Evolutionary conservation across 2,113 vertebrate species (phyloP).

Genomic region (Recurvirostra avosetta): DNA sequence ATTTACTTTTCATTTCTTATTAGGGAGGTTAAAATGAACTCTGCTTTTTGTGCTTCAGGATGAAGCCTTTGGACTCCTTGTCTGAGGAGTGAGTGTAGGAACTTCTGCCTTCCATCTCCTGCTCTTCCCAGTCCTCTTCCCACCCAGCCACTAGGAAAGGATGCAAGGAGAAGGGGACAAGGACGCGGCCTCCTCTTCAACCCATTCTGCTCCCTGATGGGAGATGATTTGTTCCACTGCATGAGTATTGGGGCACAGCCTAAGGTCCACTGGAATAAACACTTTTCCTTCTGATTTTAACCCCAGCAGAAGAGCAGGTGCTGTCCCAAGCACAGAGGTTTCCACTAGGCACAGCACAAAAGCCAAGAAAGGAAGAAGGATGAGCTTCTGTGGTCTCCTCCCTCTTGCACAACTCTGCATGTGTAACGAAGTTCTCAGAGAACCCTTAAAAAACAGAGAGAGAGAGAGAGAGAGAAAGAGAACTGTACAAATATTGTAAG

Average conservation of each 20-base stretch:
- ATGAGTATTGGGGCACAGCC: background rate
- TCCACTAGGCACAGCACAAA: background rate
- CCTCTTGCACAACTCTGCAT: background rate
- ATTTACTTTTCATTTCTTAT: background rate
- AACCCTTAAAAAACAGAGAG: background rate
- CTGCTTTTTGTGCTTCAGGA: background rate
- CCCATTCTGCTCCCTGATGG: background rate
- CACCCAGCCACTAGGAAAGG: background rate
- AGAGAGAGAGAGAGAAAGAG: background rate
- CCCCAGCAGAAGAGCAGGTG: background rate
- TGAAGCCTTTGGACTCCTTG: background rate
- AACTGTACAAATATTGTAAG: slow-evolving; percentile 12
- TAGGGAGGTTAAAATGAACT: background rate
- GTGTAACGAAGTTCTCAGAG: background rate
- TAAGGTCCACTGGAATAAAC: background rate
- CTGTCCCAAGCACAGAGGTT: background rate
- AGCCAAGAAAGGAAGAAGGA: background rate
- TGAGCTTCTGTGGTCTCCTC: background rate
- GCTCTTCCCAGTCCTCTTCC: background rate
- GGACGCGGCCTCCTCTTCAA: background rate
- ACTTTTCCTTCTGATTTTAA: background rate
- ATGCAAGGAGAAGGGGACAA: background rate
- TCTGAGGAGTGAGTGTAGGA: background rate
- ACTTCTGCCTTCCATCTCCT: background rate
- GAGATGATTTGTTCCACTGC: background rate